Percentiles rank a stretch among this genome's conserved stretches.
Evolutionary conservation across 2,888 invertebrate genomes (phyloP).

Genomic region (Cantharis flavilabris): DNA sequence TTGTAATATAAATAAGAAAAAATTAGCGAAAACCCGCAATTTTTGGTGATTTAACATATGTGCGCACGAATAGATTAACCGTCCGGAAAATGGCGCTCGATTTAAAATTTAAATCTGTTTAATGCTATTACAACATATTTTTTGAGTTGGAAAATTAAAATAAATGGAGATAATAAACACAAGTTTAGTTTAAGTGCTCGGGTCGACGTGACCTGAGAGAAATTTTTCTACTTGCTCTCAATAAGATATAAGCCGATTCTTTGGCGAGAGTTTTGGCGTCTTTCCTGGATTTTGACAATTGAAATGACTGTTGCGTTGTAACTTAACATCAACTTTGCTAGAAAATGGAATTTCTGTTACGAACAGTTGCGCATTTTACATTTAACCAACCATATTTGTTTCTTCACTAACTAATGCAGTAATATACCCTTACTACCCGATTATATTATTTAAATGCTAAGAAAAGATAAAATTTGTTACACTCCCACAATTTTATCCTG

Average conservation of each 20-base stretch:
- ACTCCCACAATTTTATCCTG: neutral
- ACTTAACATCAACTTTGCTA: constrained; percentile 22
- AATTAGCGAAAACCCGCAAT: neutral
- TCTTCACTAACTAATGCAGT: neutral
- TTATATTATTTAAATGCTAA: neutral
- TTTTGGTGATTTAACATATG: neutral
- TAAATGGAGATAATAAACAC: constrained; percentile 18
- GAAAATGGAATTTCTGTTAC: constrained; percentile 18
- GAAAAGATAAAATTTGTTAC: neutral
- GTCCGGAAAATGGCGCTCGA: too few species aligned
- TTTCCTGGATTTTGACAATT: constrained; percentile 27
- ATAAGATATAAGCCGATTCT: constrained; percentile 21
- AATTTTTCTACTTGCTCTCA: constrained; percentile 15
- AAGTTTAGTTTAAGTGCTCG: constrained; percentile 22
- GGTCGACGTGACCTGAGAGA: constrained; percentile 25
- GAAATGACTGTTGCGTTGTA: constrained; percentile 26
- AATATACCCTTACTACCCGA: neutral
- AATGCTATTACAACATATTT: neutral
- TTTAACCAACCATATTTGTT: neutral
- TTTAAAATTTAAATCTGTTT: neutral
- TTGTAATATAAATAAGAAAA: neutral
- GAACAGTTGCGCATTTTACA: constrained; percentile 2
- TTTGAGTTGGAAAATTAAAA: constrained; percentile 7
- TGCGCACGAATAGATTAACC: neutral
- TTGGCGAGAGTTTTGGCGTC: constrained; percentile 18